Base-by-base conservation (phyloP, 1,140 invertebrate genomes). In the Lucilia cuprina region DNA sequence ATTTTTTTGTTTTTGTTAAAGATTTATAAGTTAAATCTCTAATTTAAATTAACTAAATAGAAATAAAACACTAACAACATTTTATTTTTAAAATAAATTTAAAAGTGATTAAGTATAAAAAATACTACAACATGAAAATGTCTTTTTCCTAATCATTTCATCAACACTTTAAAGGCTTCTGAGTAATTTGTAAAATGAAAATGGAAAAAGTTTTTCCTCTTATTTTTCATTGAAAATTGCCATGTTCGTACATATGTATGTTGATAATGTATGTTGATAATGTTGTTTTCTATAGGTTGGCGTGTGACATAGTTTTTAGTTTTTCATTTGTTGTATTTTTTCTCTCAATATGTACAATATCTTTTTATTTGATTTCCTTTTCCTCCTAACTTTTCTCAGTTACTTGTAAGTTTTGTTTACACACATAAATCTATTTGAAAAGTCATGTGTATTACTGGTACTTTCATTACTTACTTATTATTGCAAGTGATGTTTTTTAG, bases 291-390 rank as follows among this genome's bases (percentile, higher is more conserved):
- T 35, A 30, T 60, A 41, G 30, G 65, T 85, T 89, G 85, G 88
- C 88, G 88, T 88, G 88, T 87, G 88, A 89, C 88, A 89, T 88
- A 89, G 88, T 89, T 89, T 89, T 86, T 82, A 84, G 83, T 86
- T 82, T 70, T 85, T 83, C 77, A 17, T 9, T 47, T n/a, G 25
- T 30, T 30, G 25, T 30, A 30, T n/a, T 47, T 41, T 78, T 35
- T 34, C 17, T 75, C 30, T 75, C 34, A 4, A 17, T 70, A 7
- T 70, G n/a, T 19, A 19, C 19, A n/a, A 8, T 65, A 21, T 70
- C 77, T 21, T 13, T 13, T 34, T 80, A 25, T 80, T 80, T 50
- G 14, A 47, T 78, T 78, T 78, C 34, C 41, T 25, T 49, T 49
- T 21, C 41, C 21, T 50, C 77, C 50, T 21, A 70, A 21, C 65